Conservation (phyloP, 2,113 vertebrate species). For the Rhea pennata region DNA sequence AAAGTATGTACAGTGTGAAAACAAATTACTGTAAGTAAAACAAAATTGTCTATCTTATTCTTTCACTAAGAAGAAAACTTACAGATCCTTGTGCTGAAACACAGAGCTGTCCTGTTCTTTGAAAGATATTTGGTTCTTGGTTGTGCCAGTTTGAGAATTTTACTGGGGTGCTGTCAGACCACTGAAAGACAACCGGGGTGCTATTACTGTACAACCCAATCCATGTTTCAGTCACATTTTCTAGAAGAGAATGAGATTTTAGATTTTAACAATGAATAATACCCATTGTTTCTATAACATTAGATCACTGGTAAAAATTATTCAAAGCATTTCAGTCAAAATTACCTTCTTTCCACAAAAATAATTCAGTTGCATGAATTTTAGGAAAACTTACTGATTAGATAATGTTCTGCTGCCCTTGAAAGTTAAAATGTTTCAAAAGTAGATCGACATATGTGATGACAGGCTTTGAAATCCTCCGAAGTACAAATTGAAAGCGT, state of each 20-base stretch:
- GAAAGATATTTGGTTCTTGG: constrained; percentile 81
- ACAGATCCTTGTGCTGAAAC: constrained; percentile 83
- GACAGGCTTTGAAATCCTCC: not conserved
- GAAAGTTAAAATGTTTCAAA: not conserved
- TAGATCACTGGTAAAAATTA: not conserved
- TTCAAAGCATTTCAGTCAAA: not conserved
- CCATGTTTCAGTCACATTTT: constrained; percentile 84
- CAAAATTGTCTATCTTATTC: not conserved
- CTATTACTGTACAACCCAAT: constrained; percentile 85
- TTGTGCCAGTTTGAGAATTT: constrained; percentile 87
- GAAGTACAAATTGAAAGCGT: not conserved
- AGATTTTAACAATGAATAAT: not conserved
- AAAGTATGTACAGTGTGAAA: not conserved
- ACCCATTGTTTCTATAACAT: not conserved
- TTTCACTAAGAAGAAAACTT: constrained; percentile 59
- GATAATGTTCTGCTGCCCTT: not conserved
- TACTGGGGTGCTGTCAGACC: constrained; percentile 85
- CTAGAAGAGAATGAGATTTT: constrained; percentile 72
- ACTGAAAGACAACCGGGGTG: constrained; percentile 79
- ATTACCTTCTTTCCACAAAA: not conserved
- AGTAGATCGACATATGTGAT: not conserved
- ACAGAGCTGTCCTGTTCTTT: constrained; percentile 77
- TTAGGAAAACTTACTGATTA: not conserved
- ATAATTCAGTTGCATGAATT: not conserved
- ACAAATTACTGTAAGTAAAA: not conserved